Evolutionary conservation across 2,888 invertebrate genomes (phyloP).

Genomic region (Luperina nickerlii): DNA sequence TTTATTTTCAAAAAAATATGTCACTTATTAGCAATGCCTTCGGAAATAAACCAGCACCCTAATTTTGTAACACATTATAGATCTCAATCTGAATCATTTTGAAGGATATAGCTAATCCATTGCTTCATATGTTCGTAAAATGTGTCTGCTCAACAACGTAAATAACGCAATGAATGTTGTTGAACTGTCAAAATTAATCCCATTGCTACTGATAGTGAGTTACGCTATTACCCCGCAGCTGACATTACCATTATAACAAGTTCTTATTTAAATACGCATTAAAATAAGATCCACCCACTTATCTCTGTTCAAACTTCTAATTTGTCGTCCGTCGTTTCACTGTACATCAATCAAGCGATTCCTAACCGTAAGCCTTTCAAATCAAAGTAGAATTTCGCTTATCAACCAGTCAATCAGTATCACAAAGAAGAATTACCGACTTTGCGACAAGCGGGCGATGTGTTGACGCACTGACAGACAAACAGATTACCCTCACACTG

Average conservation of each 20-base stretch:
- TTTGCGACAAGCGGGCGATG: conserved; percentile 76
- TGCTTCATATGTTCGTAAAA: no score
- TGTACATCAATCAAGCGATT: conserved; percentile 80
- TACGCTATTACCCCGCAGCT: not conserved
- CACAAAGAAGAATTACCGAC: conserved; percentile 83
- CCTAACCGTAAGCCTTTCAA: conserved; percentile 74
- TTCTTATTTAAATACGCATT: conserved; percentile 64
- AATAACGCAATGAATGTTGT: no score
- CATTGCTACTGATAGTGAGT: no score
- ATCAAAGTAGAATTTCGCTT: conserved; percentile 82
- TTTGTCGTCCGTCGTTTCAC: conserved; percentile 69
- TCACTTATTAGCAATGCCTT: conserved; percentile 26
- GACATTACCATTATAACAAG: conserved; percentile 62
- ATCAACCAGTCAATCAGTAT: conserved; percentile 85
- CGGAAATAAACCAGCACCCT: conserved; percentile 18
- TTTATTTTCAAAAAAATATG: conserved; percentile 37
- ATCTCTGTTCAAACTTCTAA: conserved; percentile 72
- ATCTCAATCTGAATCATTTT: no score
- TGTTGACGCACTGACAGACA: conserved; percentile 84
- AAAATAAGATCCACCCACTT: conserved; percentile 65
- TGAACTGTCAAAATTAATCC: no score
- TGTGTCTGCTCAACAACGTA: no score
- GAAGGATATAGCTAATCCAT: no score
- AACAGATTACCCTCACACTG: conserved; percentile 82
- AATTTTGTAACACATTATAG: no score